These are phyloP conservation scores for Hypothenemus hampei DNA, from an alignment of 1,140 invertebrate species.

Conservation along the genomic window DNA sequence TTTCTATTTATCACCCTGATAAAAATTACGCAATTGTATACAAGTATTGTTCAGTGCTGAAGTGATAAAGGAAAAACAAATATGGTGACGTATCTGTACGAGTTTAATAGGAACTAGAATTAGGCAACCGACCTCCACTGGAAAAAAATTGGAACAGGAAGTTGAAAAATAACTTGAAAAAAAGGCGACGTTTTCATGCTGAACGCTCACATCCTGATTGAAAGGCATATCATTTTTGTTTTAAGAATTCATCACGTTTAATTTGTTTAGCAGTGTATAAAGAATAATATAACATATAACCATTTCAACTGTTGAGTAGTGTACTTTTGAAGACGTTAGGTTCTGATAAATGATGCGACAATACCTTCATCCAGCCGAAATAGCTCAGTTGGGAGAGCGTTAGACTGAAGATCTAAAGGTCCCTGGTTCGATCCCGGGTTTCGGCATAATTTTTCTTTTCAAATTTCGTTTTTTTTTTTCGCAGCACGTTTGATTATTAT, in stretches of 20 bases:
- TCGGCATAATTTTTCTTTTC: constrained; percentile 14
- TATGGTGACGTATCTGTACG: too few species aligned
- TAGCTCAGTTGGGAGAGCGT: constrained; percentile 76
- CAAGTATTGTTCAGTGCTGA: too few species aligned
- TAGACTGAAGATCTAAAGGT: constrained; percentile 74
- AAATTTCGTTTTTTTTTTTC: too few species aligned
- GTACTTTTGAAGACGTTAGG: too few species aligned
- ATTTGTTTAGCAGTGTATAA: neutral
- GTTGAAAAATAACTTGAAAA: neutral
- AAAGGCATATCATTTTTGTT: neutral
- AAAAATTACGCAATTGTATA: neutral
- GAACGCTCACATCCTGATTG: constrained; percentile 2
- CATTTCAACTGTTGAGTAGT: too few species aligned
- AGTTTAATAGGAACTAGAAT: too few species aligned
- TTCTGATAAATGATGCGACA: neutral
- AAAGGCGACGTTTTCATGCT: neutral
- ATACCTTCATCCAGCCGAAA: constrained; percentile 52
- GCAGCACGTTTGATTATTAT: too few species aligned
- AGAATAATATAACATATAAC: too few species aligned
- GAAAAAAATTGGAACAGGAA: too few species aligned
- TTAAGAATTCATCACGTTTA: neutral
- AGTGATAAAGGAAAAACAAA: too few species aligned
- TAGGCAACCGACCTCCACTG: too few species aligned
- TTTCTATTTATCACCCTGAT: too few species aligned
- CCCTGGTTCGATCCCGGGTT: constrained; percentile 60